Evolutionary conservation across 2,888 invertebrate genomes (phyloP).

Genomic region (Phaonia tiefii): DNA sequence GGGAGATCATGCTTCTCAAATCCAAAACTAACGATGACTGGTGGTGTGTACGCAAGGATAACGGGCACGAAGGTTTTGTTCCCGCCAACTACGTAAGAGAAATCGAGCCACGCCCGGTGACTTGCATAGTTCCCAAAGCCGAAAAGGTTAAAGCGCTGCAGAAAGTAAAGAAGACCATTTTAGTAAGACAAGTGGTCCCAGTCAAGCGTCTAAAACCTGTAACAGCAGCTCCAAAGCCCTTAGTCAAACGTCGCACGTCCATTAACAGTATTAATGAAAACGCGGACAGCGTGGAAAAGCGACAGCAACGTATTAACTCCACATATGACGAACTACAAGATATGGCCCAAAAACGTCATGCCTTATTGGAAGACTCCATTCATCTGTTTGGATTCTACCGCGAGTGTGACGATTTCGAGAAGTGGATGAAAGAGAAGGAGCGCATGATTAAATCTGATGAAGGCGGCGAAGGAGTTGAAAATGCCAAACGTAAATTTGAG

Average conservation of each 20-base stretch:
- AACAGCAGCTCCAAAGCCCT: constrained; percentile 75
- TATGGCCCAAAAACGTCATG: constrained; percentile 89
- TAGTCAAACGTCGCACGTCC: constrained; percentile 80
- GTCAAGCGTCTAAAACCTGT: constrained; percentile 85
- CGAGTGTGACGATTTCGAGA: constrained; percentile 98
- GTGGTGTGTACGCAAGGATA: constrained; percentile 98
- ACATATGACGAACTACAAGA: constrained; percentile 91
- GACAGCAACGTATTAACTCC: constrained; percentile 89
- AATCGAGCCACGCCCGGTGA: constrained; percentile 92
- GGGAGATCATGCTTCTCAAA: constrained; percentile 93
- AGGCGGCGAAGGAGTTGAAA: constrained; percentile 92
- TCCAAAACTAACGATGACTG: constrained; percentile 98
- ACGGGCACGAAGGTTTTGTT: constrained; percentile 96
- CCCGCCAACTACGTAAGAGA: constrained; percentile 98
- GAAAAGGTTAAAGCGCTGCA: constrained; percentile 92
- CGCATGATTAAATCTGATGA: constrained; percentile 90
- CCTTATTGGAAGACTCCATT: constrained; percentile 94
- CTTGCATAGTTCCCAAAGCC: constrained; percentile 90
- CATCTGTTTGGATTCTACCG: constrained; percentile 95
- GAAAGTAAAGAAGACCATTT: constrained; percentile 93
- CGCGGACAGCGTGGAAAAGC: constrained; percentile 88
- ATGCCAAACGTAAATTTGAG: constrained; percentile 97
- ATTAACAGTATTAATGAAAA: constrained; percentile 82
- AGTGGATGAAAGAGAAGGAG: constrained; percentile 98
- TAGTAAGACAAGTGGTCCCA: constrained; percentile 92